A percentile compares a stretch with the other conserved stretches of the same genome.
Evolutionary conservation across 2,113 vertebrate genomes (phyloP).

Genomic region (Platichthys flesus): DNA sequence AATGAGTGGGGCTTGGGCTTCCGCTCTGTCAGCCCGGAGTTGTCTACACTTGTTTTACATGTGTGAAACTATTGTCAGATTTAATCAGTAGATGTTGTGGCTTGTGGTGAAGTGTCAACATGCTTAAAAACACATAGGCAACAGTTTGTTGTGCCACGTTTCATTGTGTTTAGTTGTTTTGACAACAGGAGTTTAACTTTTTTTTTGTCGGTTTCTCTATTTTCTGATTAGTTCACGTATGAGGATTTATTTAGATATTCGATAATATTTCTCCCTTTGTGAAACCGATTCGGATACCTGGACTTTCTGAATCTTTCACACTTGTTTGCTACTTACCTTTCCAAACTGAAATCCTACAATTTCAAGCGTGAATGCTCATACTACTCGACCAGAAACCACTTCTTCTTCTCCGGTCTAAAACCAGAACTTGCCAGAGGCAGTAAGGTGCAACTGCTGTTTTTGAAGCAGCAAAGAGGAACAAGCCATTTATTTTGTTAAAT

Average conservation of each 20-base stretch:
- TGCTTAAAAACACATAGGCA: neutral
- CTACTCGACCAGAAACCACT: too few relatives aligned
- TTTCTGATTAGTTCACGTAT: constrained; percentile 26
- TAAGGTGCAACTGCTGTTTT: too few relatives aligned
- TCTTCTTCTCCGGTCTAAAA: too few relatives aligned
- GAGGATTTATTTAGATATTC: neutral
- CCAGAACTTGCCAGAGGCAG: too few relatives aligned
- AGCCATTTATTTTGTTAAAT: too few relatives aligned
- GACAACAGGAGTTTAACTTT: constrained; percentile 11
- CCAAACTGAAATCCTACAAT: too few relatives aligned
- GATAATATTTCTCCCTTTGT: too few relatives aligned
- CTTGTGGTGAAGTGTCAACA: constrained; percentile 24
- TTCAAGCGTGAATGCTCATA: too few relatives aligned
- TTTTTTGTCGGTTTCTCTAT: neutral
- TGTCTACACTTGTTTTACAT: constrained; percentile 38
- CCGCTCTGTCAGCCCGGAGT: constrained; percentile 17
- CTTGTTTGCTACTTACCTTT: too few relatives aligned
- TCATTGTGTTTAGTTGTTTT: constrained; percentile 24
- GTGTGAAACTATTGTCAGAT: constrained; percentile 24
- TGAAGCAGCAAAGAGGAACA: too few relatives aligned
- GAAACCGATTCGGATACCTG: too few relatives aligned
- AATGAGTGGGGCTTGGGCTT: constrained; percentile 64
- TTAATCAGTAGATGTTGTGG: constrained; percentile 16
- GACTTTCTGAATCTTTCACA: too few relatives aligned
- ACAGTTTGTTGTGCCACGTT: constrained; percentile 2